Evolutionary conservation across 2,797 vertebrate genomes (phyloP).

Genomic region (Geotrypetes seraphini): DNA sequence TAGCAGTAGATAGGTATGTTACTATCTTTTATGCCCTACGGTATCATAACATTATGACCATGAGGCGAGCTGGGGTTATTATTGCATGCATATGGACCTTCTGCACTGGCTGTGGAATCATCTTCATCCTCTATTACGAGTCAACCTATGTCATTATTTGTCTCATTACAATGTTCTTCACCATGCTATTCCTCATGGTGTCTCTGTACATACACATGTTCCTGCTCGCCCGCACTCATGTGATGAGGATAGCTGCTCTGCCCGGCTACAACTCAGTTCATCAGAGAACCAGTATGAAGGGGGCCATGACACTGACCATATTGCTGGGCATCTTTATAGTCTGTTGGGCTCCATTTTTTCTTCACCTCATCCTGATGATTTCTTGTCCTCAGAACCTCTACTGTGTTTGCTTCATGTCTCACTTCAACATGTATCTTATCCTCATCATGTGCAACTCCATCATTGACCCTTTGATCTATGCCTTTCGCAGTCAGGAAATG

Average conservation of each 20-base stretch:
- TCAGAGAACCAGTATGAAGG: conserved; percentile 55
- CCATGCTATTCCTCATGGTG: conserved; percentile 61
- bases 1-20: conserved; percentile 58
- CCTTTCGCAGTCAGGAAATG: conserved; percentile 65
- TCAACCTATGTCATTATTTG: conserved; percentile 56
- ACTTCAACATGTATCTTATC: conserved; percentile 69
- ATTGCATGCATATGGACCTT: conserved; percentile 59
- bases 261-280: conserved; percentile 41
- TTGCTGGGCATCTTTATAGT: conserved; percentile 60
- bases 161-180: conserved; percentile 64
- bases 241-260: conserved; percentile 52
- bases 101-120: conserved; percentile 54
- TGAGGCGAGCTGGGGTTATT: conserved; percentile 42
- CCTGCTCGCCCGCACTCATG: conserved; percentile 53
- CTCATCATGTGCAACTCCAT: conserved; percentile 67
- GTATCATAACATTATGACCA: conserved; percentile 63
- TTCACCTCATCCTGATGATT: conserved; percentile 64
- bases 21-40: conserved; percentile 63
- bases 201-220: conserved; percentile 67
- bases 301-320: conserved; percentile 57
- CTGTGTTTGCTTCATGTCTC: conserved; percentile 65
- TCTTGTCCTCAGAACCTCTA: conserved; percentile 63
- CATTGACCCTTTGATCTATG: conserved; percentile 61
- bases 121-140: conserved; percentile 62
- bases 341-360: conserved; percentile 67